These are phyloP conservation scores for Drosophila subsilvestris DNA, from an alignment of 2,888 invertebrate genomes.

Conservation along the genomic window DNA sequence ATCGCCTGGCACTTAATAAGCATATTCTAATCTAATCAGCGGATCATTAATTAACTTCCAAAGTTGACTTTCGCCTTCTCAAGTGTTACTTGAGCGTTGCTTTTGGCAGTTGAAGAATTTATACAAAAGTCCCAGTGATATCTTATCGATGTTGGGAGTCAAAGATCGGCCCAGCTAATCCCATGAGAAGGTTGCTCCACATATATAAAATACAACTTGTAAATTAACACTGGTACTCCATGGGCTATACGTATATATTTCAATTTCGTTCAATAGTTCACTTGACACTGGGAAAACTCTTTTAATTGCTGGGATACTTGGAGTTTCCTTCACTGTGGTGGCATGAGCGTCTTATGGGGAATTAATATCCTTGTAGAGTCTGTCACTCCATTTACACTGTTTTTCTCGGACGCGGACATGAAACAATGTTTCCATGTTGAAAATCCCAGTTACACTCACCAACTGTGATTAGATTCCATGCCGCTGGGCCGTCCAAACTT, in stretches of 20 bases:
- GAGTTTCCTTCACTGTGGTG: neutral
- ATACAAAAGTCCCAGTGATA: constrained; percentile 23
- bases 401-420: constrained; percentile 19
- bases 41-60: constrained; percentile 49
- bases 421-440: constrained; percentile 76
- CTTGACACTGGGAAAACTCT: neutral
- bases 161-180: constrained; percentile 24
- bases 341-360: neutral
- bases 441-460: constrained; percentile 83
- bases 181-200: no score
- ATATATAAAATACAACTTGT: constrained; percentile 8
- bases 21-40: constrained; percentile 51
- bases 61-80: constrained; percentile 43
- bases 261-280: neutral
- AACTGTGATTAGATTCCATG: constrained; percentile 83
- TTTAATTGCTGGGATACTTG: neutral
- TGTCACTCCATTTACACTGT: neutral
- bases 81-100: constrained; percentile 54
- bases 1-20: constrained; percentile 29
- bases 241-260: neutral
- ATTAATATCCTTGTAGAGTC: neutral
- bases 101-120: constrained; percentile 33
- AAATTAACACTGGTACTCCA: neutral
- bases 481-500: constrained; percentile 77
- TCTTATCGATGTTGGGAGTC: constrained; percentile 35